Percentiles rank a stretch among this genome's conserved stretches.
Conservation (phyloP, 2,888 invertebrate species). For the Glyphotaelius pellucidus region DNA sequence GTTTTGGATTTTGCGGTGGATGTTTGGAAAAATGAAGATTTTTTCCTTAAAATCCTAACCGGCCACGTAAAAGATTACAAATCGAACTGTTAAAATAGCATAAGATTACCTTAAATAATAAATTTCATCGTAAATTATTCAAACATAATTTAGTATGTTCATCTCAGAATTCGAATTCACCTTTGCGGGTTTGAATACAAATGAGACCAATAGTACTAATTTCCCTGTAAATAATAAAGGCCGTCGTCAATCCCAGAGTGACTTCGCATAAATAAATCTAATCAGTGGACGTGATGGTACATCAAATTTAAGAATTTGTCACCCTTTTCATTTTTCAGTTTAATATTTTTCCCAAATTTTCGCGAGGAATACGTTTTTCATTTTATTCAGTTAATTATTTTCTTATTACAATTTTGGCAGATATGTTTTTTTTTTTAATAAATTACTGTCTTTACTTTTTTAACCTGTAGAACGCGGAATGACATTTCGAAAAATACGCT, state of each 20-base stretch:
- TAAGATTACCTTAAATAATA: background rate
- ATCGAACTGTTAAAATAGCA: background rate
- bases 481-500: too few relatives aligned
- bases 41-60: background rate
- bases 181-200: slow-evolving; percentile 17
- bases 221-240: slow-evolving; percentile 23
- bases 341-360: background rate
- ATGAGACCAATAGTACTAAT: slow-evolving; percentile 16
- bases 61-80: background rate
- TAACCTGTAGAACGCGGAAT: too few relatives aligned
- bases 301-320: slow-evolving; percentile 47
- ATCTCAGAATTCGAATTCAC: background rate
- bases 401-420: background rate
- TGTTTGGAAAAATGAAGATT: background rate
- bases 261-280: slow-evolving; percentile 65
- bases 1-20: background rate
- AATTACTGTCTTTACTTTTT: too few relatives aligned
- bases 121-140: background rate
- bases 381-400: background rate
- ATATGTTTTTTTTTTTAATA: background rate
- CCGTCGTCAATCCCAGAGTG: slow-evolving; percentile 60
- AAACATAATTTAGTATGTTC: background rate
- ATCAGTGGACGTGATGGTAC: slow-evolving; percentile 58
- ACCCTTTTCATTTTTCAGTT: background rate
- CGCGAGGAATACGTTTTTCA: background rate